Evolutionary conservation across 2,888 invertebrate species (phyloP).

Genomic region (Syrphus vitripennis): DNA sequence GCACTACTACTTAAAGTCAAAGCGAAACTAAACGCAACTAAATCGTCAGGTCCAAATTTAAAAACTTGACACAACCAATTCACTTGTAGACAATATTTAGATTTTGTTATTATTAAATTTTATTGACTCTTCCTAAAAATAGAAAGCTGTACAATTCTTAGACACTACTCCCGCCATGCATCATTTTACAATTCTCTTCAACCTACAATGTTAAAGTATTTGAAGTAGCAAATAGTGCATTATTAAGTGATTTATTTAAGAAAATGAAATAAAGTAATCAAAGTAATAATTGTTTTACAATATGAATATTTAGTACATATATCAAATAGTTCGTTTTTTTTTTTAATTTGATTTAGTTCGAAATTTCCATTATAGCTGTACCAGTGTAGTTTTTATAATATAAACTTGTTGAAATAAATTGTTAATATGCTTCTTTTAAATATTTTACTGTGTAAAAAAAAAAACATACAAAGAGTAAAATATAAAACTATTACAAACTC

Average conservation of each 20-base stretch:
- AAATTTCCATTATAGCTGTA: neutral
- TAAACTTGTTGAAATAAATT: neutral
- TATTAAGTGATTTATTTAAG: conserved; percentile 29
- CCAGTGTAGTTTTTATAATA: neutral
- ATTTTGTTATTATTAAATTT: conserved; percentile 32
- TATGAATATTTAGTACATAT: conserved; percentile 24
- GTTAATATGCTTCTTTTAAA: neutral
- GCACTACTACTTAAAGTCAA: conserved; percentile 79
- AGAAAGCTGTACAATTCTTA: conserved; percentile 36
- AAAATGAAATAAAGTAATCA: conserved; percentile 25
- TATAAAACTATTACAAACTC: neutral
- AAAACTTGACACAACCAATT: conserved; percentile 54
- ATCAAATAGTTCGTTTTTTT: conserved; percentile 24
- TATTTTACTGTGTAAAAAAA: neutral
- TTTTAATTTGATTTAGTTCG: conserved; percentile 35
- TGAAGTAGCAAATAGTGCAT: conserved; percentile 28
- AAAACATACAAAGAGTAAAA: neutral
- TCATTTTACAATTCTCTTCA: conserved; percentile 21
- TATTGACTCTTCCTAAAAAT: conserved; percentile 20
- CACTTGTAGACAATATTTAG: conserved; percentile 4
- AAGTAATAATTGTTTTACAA: conserved; percentile 18
- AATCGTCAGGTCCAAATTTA: conserved; percentile 71
- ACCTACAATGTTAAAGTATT: neutral
- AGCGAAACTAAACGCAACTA: conserved; percentile 78
- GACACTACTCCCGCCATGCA: conserved; percentile 43